A percentile compares a stretch with the other conserved stretches of the same genome.
These are phyloP conservation scores for Xyrauchen texanus DNA, from an alignment of 2,113 vertebrate genomes.

Conservation along the genomic window DNA sequence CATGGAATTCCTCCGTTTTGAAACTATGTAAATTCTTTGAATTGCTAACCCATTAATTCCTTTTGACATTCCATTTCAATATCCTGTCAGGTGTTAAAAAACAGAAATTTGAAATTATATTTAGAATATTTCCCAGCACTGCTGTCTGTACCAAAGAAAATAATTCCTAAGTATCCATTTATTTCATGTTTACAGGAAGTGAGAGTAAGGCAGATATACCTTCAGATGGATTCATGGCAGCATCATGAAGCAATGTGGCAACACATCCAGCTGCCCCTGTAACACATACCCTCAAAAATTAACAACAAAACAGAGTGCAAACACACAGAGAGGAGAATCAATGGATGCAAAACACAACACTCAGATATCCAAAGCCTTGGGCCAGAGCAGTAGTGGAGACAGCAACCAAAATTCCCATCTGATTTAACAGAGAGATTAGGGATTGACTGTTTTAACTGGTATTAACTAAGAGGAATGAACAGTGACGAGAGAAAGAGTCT, in stretches of 20 bases:
- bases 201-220: conserved; percentile 72
- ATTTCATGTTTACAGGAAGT: too few species aligned
- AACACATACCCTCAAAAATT: conserved; percentile 62
- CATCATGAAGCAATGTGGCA: conserved; percentile 96
- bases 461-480: conserved; percentile 13
- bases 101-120: too few species aligned
- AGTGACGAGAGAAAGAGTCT: conserved; percentile 8
- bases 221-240: conserved; percentile 97
- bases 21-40: too few species aligned
- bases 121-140: too few species aligned
- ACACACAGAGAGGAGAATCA: conserved; percentile 64
- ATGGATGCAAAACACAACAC: conserved; percentile 43
- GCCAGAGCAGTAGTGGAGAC: neutral
- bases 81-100: too few species aligned
- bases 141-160: too few species aligned
- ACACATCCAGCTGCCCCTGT: conserved; percentile 83
- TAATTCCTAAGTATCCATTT: too few species aligned
- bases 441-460: too few species aligned
- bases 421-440: conserved; percentile 23
- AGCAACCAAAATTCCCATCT: neutral
- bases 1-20: too few species aligned
- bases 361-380: neutral
- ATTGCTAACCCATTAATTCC: too few species aligned
- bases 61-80: too few species aligned
- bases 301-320: conserved; percentile 45